Evolutionary conservation across 2,888 invertebrate genomes (phyloP).

Genomic region (Cecidostiba fungosa): DNA sequence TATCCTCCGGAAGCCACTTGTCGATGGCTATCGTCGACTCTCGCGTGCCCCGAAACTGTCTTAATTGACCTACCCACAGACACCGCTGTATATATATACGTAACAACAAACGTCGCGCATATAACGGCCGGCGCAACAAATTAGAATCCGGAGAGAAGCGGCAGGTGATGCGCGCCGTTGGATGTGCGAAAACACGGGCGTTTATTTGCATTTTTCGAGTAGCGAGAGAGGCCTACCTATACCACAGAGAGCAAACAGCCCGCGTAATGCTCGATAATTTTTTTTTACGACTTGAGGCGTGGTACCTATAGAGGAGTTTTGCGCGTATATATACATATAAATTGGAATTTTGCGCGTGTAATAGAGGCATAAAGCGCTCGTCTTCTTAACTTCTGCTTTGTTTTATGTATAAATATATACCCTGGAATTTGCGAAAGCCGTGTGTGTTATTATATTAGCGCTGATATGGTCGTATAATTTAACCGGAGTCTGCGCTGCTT

Average conservation of each 20-base stretch:
- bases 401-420: background rate
- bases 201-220: slow-evolving; percentile 3
- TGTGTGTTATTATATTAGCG: background rate
- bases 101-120: slow-evolving; percentile 28
- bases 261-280: background rate
- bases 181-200: slow-evolving; percentile 14
- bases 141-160: slow-evolving; percentile 21
- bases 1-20: slow-evolving; percentile 45
- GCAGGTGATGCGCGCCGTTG: slow-evolving; percentile 47
- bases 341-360: background rate
- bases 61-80: slow-evolving; percentile 34
- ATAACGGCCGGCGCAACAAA: slow-evolving; percentile 28
- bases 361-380: slow-evolving; percentile 12
- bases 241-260: background rate
- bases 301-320: background rate
- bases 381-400: background rate
- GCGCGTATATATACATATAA: background rate
- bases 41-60: slow-evolving; percentile 31
- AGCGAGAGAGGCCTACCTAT: background rate
- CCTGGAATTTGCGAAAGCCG: background rate
- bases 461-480: background rate
- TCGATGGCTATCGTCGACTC: slow-evolving; percentile 47
- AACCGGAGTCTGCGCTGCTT: background rate
- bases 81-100: background rate
- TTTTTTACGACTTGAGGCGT: background rate